Evolutionary conservation across 1,140 invertebrate genomes (phyloP), one percentile per base, ranked within the genome.

Genomic region (Camponotus vicinus): DNA sequence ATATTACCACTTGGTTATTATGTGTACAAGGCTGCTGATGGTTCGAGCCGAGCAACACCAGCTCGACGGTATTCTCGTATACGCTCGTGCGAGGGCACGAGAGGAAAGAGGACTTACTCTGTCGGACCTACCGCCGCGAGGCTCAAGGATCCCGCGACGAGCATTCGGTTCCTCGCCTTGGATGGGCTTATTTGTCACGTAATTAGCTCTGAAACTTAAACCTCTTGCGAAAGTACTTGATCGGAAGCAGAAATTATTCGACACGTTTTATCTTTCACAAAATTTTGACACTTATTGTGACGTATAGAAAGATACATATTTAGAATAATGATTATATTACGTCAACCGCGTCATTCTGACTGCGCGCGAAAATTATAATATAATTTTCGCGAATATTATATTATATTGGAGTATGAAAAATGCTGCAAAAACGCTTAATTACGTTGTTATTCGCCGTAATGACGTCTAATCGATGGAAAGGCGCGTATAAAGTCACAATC

Each of bases 391-490:
- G 45, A 42, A 77, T 9, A 66, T 18, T 13, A n/a, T 42, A 40
- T 70, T 76, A 42, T 34, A 7, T 40, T 77, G 42, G 34, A 21
- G 9, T 21, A 83, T 57, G 73, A 78, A 57, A 27, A 78, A 67
- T 69, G 52, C 52, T 15, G 18, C 63, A 89, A 89, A 89, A 88
- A 89, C 83, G 49, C 55, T 57, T 89, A 89, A 89, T 89, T 86
- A 88, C 76, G 42, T 55, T 59, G 87, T 89, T 89, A 89, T 76
- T 75, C 87, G 88, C 82, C 63, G 55, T 88, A 89, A 89, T 89
- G 78, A 89, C 84, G 55, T 89, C 85, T 89, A 88, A 89, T 88
- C 88, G 83, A 80, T 70, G 18, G 69, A 75, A 73, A 79, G 57
- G 82, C 63, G 21, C 13, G 79, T 59, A 59, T 61, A 73, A 82